Evolutionary conservation across 64 coral and sea anemone genomes (phyloP), one percentile per base, ranked within the genome.

Genomic region (Montipora efflorescens): DNA sequence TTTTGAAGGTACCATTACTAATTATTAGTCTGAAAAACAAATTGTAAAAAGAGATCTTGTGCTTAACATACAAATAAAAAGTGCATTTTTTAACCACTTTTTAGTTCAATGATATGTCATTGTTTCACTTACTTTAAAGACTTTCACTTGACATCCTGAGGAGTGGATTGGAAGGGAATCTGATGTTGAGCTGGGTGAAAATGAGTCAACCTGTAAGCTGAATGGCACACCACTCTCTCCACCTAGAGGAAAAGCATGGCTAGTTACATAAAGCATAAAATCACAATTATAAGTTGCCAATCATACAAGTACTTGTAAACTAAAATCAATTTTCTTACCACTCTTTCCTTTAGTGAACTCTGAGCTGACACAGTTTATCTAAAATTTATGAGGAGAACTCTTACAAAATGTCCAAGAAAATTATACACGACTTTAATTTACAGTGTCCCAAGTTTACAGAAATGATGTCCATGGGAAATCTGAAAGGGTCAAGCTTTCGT

Each of bases 311-410:
- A 14, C 64, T 18, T 68, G 16, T 55, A 64, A 64, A 64, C 61
- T 15, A 64, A 64, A 64, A 64, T 64, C 15, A 47, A 90, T 19
- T 79, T 47, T 21, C 92, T 84, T 90, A 99, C 97, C 97, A 96
- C 97, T 99, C 75, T 99, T 99, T 64, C 97, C 97, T 86, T 96
- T 99, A 6, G 97, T 99, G 48, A 99, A 99, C 66, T 99, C 97
- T 71, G 97, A 99, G 76, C 97, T 99, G 44, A 96, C 92, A 77
- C 97, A 99, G 50, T 99, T 99, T 57, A 99, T 93, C 97, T 99
- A n/a, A 8, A 80, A 59, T 92, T 43, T 51, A 19, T 19, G 21
- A 71, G 18, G 16, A 13, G 10, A 4, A 16, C 10, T 18, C 12
- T n/a, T 68, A 57, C 53, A 57, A 57, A 57, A 57, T 6, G 53